phyloP scores from a whole-genome alignment of 2,888 invertebrate genomes.

The Tyria jacobaeae region DNA sequence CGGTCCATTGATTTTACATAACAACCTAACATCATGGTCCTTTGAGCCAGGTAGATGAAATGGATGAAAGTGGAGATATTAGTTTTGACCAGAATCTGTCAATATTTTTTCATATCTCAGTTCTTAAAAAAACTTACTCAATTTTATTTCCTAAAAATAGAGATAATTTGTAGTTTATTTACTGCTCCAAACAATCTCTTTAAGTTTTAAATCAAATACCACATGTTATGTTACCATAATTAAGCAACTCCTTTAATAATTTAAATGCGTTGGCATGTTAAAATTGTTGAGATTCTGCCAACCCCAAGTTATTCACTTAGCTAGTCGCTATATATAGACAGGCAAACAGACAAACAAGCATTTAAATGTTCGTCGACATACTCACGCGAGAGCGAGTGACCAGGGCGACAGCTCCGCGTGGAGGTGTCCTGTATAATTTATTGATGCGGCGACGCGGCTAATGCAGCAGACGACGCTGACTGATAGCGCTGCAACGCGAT shows the following conservation, averaged over 20 bases:
- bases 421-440: constrained; percentile 79
- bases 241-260: constrained; percentile 11
- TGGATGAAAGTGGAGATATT: not conserved
- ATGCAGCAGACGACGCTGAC: constrained; percentile 83
- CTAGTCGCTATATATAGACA: constrained; percentile 36
- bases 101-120: not conserved
- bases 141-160: not conserved
- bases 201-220: not conserved
- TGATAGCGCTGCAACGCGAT: constrained; percentile 81
- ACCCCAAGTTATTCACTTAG: constrained; percentile 42
- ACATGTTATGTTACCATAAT: constrained; percentile 3
- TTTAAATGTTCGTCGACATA: constrained; percentile 64
- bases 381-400: constrained; percentile 56
- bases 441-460: constrained; percentile 79
- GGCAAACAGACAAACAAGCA: constrained; percentile 53
- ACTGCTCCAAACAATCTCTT: not conserved
- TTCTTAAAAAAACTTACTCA: not conserved
- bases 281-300: constrained; percentile 44
- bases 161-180: not conserved
- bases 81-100: not conserved
- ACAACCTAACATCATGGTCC: constrained; percentile 2
- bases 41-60: not conserved
- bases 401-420: constrained; percentile 68
- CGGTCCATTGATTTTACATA: not conserved
- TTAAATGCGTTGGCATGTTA: constrained; percentile 12